Conservation (phyloP, 2,797 vertebrate species). For the Micromesistius poutassou region DNA sequence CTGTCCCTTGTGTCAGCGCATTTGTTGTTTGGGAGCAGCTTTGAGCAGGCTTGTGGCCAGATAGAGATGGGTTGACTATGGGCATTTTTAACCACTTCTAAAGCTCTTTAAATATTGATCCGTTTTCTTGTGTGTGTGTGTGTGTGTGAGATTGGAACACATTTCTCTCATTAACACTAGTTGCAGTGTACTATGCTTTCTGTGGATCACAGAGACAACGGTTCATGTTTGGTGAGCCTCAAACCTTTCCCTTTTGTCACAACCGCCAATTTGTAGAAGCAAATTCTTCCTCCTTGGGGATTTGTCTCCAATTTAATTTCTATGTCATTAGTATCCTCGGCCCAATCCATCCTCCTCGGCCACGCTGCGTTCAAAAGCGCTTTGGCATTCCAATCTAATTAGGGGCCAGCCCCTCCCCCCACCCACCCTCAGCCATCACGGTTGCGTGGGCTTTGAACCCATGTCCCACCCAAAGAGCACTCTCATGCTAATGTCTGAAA, state of each 20-base stretch:
- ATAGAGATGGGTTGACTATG: background rate
- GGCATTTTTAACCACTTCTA: background rate
- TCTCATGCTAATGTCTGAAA: background rate
- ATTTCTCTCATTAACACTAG: background rate
- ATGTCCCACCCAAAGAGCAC: background rate
- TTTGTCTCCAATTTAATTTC: background rate
- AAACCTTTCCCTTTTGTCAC: background rate
- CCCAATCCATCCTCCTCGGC: background rate
- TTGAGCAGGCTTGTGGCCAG: slow-evolving; percentile 18
- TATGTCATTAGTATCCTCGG: background rate
- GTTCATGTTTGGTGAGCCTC: background rate
- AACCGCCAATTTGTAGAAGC: background rate
- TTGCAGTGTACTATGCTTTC: background rate
- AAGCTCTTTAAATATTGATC: too few species aligned
- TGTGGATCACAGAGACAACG: background rate
- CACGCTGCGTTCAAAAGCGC: background rate
- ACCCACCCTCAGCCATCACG: background rate
- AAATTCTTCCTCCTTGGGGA: background rate
- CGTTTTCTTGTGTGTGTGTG: too few species aligned
- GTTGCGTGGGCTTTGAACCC: background rate
- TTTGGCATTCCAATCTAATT: slow-evolving; percentile 6
- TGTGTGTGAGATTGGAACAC: background rate
- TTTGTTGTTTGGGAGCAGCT: slow-evolving; percentile 47
- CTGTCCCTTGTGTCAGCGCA: slow-evolving; percentile 23
- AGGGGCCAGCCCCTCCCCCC: background rate